Evolutionary conservation across 2,888 invertebrate genomes (phyloP).

Genomic region (Masnerella sp.): DNA sequence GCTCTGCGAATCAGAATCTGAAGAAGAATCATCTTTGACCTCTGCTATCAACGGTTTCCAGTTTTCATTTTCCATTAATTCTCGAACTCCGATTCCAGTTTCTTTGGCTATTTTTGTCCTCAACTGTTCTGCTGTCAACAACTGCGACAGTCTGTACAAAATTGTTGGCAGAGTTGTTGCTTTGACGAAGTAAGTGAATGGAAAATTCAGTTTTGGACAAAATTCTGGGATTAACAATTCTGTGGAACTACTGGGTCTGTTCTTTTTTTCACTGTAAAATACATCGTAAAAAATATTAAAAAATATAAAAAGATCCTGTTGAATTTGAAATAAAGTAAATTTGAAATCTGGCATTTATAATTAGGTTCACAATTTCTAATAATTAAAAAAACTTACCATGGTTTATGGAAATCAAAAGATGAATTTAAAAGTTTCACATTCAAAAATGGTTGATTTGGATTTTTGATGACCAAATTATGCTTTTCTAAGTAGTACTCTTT

Average conservation of each 20-base stretch:
- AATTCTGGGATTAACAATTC: constrained; percentile 88
- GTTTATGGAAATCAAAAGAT: constrained; percentile 81
- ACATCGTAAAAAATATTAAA: background rate
- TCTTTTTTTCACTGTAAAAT: background rate
- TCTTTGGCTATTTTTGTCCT: constrained; percentile 79
- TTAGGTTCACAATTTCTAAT: too few relatives aligned
- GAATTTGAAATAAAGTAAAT: too few relatives aligned
- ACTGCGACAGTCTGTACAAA: constrained; percentile 85
- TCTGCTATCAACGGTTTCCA: constrained; percentile 68
- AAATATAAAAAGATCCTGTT: background rate
- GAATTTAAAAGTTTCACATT: constrained; percentile 85
- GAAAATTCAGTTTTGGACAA: constrained; percentile 85
- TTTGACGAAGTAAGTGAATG: constrained; percentile 89
- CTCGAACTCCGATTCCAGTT: constrained; percentile 68
- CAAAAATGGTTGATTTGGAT: constrained; percentile 86
- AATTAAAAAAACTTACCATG: constrained; percentile 69
- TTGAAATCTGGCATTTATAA: too few relatives aligned
- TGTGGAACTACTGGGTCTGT: background rate
- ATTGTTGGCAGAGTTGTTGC: constrained; percentile 90
- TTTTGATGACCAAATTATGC: constrained; percentile 83
- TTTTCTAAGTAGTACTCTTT: constrained; percentile 87
- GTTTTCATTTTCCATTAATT: constrained; percentile 60
- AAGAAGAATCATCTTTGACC: background rate
- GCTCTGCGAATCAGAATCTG: too few relatives aligned
- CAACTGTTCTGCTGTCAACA: constrained; percentile 87